Evolutionary conservation across 2,113 vertebrate species (phyloP), one percentile per base, ranked within the genome.

Genomic region (Capricornis sumatraensis): DNA sequence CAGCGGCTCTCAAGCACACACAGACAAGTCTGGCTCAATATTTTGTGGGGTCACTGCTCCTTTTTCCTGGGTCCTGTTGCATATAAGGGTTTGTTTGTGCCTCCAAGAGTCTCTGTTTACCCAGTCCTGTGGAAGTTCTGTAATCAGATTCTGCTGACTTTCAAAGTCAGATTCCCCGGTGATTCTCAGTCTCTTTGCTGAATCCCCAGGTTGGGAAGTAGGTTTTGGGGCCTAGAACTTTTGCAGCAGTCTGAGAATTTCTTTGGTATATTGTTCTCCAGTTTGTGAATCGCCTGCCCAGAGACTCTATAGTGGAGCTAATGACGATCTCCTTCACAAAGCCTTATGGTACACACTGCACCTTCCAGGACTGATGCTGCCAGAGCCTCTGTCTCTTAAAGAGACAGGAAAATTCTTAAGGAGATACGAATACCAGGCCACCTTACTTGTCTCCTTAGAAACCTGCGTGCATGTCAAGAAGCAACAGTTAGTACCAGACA

Each of bases 1-100:
- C 19, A 40, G 21, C 0, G 0, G 17, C 36, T 12, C n/a, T 19
- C 36, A 40, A 23, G 67, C 67, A 74, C 36, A 74, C 21, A 74
- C 36, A 40, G 67, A 5, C 19, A 74, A 40, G 67, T 74, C 67
- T 74, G 36, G 21, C 36, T 74, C 36, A 74, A 36, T 13, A 40
- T 74, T 0, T 74, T 74, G 19, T 74, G 67, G 36, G 67, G 19
- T 25, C 67, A 74, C 2, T 74, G 10, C 21, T 74, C 11, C 67
- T 23, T 74, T 74, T 13, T 13, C 21, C 36, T 21, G 5, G 5
- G 10, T 40, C 36, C 36, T 25, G 21, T 74, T 74, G 67, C 19
- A 74, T 10, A 74, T 19, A 74, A 13, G 10, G 9, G 21, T 40
- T 71, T 74, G 67, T 71, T 40, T 74, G n/a, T 74, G 10, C 67